Evolutionary conservation across 2,888 invertebrate genomes (phyloP).

Genomic region (Panopea generosa): DNA sequence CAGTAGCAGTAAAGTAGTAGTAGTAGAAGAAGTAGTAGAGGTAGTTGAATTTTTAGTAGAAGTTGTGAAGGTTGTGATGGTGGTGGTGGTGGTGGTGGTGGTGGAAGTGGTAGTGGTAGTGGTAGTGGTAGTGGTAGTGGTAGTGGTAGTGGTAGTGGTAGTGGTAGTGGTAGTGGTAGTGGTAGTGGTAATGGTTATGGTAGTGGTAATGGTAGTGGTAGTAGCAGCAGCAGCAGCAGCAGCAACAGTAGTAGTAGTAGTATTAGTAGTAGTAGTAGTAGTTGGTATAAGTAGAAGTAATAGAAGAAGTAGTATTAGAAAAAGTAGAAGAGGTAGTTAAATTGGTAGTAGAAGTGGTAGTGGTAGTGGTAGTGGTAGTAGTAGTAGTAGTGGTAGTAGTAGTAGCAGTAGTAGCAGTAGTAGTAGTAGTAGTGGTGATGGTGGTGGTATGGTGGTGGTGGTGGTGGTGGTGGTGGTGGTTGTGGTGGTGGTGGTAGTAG

Average conservation of each 20-base stretch:
- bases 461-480: too few species aligned
- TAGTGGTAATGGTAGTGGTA: not conserved
- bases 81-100: too few species aligned
- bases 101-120: not conserved
- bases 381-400: not conserved
- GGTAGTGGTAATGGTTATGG: not conserved
- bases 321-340: not conserved
- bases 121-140: not conserved
- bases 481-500: too few species aligned
- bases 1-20: too few species aligned
- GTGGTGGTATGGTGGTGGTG: too few species aligned
- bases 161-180: not conserved
- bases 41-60: not conserved
- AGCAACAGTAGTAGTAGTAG: too few species aligned
- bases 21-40: constrained; percentile 19
- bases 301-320: constrained; percentile 2
- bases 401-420: not conserved
- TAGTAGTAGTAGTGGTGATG: not conserved
- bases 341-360: too few species aligned
- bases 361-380: too few species aligned
- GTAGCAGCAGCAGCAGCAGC: not conserved
- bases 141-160: not conserved
- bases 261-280: too few species aligned
- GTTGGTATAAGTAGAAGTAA: too few species aligned
- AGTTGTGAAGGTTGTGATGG: too few species aligned